A percentile compares a stretch with the other conserved stretches of the same genome.
Evolutionary conservation across 2,113 vertebrate genomes (phyloP).

Genomic region (Trematocara marginatum): DNA sequence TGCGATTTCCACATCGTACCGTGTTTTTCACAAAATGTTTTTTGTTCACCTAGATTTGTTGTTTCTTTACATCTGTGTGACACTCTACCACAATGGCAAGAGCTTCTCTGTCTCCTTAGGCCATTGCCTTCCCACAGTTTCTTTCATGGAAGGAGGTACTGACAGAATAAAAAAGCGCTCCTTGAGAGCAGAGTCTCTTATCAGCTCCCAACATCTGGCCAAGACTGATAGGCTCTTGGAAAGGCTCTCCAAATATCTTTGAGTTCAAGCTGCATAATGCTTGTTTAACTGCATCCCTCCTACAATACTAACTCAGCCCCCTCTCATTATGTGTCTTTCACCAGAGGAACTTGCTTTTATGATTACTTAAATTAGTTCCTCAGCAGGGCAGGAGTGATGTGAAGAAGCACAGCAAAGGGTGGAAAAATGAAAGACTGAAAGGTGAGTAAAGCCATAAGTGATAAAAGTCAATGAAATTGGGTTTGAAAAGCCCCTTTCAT

Average conservation of each 20-base stretch:
- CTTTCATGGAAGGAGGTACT: constrained; percentile 49
- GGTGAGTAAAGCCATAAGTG: constrained; percentile 8
- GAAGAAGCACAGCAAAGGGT: not conserved
- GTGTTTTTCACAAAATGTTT: constrained; percentile 17
- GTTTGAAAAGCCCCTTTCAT: not conserved
- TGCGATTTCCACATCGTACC: not conserved
- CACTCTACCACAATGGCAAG: constrained; percentile 26
- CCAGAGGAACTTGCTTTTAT: constrained; percentile 51
- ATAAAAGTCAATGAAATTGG: constrained; percentile 4
- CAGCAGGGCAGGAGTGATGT: constrained; percentile 32
- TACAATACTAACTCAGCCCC: constrained; percentile 55
- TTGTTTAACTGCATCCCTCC: constrained; percentile 59
- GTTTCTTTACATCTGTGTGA: constrained; percentile 37
- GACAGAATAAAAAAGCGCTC: constrained; percentile 62
- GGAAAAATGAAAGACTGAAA: constrained; percentile 7
- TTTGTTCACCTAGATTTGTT: constrained; percentile 26
- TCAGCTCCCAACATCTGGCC: constrained; percentile 67
- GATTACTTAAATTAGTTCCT: constrained; percentile 57
- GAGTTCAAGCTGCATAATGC: constrained; percentile 59
- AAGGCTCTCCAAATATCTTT: constrained; percentile 58
- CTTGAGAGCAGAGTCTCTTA: constrained; percentile 58
- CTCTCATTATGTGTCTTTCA: constrained; percentile 56
- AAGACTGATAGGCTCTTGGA: constrained; percentile 64
- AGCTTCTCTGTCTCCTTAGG: constrained; percentile 37
- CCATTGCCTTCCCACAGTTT: constrained; percentile 37